Base-by-base conservation (phyloP, 2,888 invertebrate genomes). In the Schrankia costaestrigalis region DNA sequence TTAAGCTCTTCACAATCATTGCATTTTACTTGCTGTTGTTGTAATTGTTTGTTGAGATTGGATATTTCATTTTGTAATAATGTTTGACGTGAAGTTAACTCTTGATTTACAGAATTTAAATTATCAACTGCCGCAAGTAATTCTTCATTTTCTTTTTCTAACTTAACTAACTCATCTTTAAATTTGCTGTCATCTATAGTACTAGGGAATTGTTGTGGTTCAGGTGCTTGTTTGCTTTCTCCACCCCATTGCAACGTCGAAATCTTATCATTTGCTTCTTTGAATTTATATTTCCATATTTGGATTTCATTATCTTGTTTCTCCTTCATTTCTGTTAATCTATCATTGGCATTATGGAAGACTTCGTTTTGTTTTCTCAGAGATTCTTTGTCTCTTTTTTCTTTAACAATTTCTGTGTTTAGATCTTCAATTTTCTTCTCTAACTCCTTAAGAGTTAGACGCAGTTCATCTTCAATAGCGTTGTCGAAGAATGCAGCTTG, bases 401-500 rank as follows among this genome's bases (percentile, higher is more conserved):
- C 89, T 64, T 91, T 92, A 22, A 89, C 90, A 23, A 90, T 66
- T 32, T 92, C 91, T 11, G 82, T 71, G 33, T 73, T 85, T 1
- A 90, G 63, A 42, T 94, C 93, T 41, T 86, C 87, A 9, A 93
- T 64, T 50, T 89, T 90, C 40, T 91, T 91, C 59, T 95, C 95
- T 29, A 95, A 75, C 26, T 85, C 78, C 37, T 82, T 77, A 13
- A 95, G 82, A 68, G 94, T 94, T 8, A 80, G 79, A 51, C 92
- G 91, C n/a, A 96, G 71, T 74, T 96, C 95, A 53, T 95, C 94
- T 68, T 94, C 93, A 39, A 96, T 93, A 4, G 95, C 92, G 35
- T 90, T 90, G 59, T 95, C 94, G 26, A 96, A 83, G 62, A 93
- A 91, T 25, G 90, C 90, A 26, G 91, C 86, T 34, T 87, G 81